Evolutionary conservation across 2,113 vertebrate genomes (phyloP), one percentile per base, ranked within the genome.

Genomic region (Semicossyphus pulcher): DNA sequence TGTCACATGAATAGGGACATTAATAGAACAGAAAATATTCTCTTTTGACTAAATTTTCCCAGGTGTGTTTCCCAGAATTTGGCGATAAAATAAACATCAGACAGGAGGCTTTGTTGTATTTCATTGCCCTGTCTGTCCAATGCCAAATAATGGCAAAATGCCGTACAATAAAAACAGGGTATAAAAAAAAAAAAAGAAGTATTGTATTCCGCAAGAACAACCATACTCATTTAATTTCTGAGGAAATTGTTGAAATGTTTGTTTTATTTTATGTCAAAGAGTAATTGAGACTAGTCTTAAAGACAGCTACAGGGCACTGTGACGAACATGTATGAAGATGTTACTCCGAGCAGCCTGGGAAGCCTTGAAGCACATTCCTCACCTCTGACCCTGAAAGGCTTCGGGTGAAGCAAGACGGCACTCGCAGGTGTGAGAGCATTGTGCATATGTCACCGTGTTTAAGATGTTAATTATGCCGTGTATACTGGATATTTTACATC

Each of bases 361-460:
- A 59, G 74, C 84, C 87, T 70, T 1, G 53, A 58, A 75, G 83
- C 74, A 66, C 72, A 89, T 87, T 84, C 86, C 69, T 89, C 68
- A 72, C 72, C 67, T 72, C 41, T 51, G 25, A 48, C 34, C 47
- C 51, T 1, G 41, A 31, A 68, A 36, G 57, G 12, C 3, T 57
- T 2, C 15, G 41, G 34, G 34, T 20, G 67, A 29, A 41, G 71
- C 10, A 45, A 37, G 25, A 54, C 26, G 16, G 34, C 0, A 12
- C 7, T 73, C 25, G 2, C 21, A 36, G 29, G 48, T 11, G 18
- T 16, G 2, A 11, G 23, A 45, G 18, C 28, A 14, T 1, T 16
- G 49, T 44, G 28, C 15, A 25, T 0, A 15, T 39, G 23, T 32
- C 49, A 34, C 4, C 29, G 6, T 20, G 48, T 29, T 21, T 9